phyloP scores from a whole-genome alignment of 2,888 invertebrate genomes.

The Argyresthia albistria region DNA sequence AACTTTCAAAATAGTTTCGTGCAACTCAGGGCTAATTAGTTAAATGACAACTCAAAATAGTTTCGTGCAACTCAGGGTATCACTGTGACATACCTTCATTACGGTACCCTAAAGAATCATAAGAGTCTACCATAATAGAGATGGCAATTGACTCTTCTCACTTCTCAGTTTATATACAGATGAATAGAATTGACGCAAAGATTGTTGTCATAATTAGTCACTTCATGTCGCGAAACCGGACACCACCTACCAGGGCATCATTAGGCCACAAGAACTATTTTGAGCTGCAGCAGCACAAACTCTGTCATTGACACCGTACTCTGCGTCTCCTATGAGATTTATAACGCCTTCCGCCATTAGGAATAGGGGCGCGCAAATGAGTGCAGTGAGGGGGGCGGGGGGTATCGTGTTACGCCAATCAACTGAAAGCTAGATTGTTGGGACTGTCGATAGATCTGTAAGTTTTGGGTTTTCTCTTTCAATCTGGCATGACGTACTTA shows the following conservation, averaged over 20 bases:
- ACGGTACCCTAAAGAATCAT: too few relatives aligned
- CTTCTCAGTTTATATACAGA: too few relatives aligned
- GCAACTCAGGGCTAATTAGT: too few relatives aligned
- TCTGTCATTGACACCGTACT: slow-evolving; percentile 6
- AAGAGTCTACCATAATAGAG: too few relatives aligned
- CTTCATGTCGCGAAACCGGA: not conserved
- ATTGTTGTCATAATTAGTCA: too few relatives aligned
- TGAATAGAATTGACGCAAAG: too few relatives aligned
- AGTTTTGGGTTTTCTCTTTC: not conserved
- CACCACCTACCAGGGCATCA: not conserved
- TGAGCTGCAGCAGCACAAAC: not conserved
- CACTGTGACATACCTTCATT: too few relatives aligned
- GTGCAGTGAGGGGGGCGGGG: slow-evolving; percentile 29
- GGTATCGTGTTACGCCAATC: slow-evolving; percentile 70
- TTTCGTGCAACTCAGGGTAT: too few relatives aligned
- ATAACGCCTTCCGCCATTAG: slow-evolving; percentile 30
- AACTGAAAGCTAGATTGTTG: slow-evolving; percentile 41
- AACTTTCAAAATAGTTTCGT: too few relatives aligned
- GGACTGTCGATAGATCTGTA: not conserved
- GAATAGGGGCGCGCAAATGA: slow-evolving; percentile 35
- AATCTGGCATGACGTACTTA: too few relatives aligned
- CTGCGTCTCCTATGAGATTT: slow-evolving; percentile 31
- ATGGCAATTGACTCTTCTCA: too few relatives aligned
- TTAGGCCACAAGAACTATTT: not conserved
- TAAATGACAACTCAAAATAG: too few relatives aligned